Conservation (phyloP, 2,113 vertebrate species). For the Boulengeromyrus knoepffleri region DNA sequence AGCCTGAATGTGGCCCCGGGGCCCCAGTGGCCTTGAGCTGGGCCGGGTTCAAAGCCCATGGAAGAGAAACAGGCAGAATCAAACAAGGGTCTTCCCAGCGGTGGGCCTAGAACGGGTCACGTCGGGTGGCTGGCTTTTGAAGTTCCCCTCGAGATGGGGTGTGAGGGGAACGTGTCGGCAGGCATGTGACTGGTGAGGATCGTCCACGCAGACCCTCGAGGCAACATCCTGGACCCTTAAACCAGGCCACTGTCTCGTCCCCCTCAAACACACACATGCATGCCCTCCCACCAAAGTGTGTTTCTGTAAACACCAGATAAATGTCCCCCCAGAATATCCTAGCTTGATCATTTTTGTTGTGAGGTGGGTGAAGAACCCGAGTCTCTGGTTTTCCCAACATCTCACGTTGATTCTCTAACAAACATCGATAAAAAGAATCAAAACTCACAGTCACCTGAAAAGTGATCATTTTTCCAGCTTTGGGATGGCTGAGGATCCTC, state of each 20-base stretch:
- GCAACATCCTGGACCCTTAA: background rate
- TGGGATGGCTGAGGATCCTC: slow-evolving; percentile 37
- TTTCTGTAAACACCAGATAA: background rate
- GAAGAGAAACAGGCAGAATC: slow-evolving; percentile 50
- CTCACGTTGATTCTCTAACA: background rate
- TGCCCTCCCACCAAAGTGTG: background rate
- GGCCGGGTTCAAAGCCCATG: slow-evolving; percentile 42
- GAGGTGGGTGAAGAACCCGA: background rate
- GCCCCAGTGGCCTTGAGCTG: background rate
- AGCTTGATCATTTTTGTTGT: background rate
- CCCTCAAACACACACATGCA: slow-evolving; percentile 36
- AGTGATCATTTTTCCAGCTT: background rate
- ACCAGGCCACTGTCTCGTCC: slow-evolving; percentile 24
- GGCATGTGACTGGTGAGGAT: background rate
- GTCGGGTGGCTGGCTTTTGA: slow-evolving; percentile 47
- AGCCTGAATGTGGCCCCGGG: background rate
- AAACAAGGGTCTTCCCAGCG: slow-evolving; percentile 36
- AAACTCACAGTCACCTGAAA: background rate
- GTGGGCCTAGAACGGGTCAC: slow-evolving; percentile 46
- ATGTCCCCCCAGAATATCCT: background rate
- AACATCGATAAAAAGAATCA: background rate
- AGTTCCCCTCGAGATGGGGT: slow-evolving; percentile 21
- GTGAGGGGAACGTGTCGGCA: background rate
- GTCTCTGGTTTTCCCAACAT: background rate
- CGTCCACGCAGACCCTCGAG: background rate